These are phyloP conservation scores for Miniopterus natalensis DNA, from an alignment of 2,113 vertebrate genomes.

Conservation along the genomic window DNA sequence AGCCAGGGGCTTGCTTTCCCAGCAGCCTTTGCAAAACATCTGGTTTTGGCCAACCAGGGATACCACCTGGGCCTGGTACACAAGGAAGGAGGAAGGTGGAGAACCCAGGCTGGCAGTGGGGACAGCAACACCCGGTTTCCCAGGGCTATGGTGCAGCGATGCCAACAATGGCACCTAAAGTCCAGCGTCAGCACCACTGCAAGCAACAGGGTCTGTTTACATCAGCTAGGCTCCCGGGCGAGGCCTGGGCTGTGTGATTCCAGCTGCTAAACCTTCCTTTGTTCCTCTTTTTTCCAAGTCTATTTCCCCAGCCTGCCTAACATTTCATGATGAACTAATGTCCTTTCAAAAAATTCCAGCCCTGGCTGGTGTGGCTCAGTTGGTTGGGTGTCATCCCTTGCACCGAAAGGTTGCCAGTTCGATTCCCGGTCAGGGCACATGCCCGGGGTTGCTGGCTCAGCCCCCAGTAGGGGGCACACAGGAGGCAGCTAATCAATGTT, in stretches of 20 bases:
- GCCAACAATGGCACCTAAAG: fast-evolving
- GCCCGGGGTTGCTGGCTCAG: too few species aligned
- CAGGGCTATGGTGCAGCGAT: not conserved
- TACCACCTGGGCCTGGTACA: not conserved
- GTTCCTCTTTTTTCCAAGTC: not conserved
- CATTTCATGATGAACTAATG: not conserved
- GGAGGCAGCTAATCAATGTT: too few species aligned
- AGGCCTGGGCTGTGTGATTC: not conserved
- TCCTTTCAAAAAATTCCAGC: not conserved
- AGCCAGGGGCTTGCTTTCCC: not conserved
- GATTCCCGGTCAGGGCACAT: too few species aligned
- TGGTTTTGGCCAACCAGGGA: not conserved
- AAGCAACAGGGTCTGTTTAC: not conserved
- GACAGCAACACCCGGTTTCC: not conserved
- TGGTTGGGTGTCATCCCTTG: too few species aligned
- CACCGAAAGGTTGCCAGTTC: too few species aligned
- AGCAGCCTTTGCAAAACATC: not conserved
- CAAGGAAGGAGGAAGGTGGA: not conserved
- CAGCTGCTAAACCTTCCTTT: not conserved
- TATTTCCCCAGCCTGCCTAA: not conserved
- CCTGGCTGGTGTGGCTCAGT: too few species aligned
- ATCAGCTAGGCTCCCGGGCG: not conserved
- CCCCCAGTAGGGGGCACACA: too few species aligned
- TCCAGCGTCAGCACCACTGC: fast-evolving
- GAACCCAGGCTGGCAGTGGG: not conserved